A percentile compares a stretch with the other conserved stretches of the same genome.
phyloP scores from a whole-genome alignment of 2,797 vertebrate genomes.

The Enteromius fasciolatus region DNA sequence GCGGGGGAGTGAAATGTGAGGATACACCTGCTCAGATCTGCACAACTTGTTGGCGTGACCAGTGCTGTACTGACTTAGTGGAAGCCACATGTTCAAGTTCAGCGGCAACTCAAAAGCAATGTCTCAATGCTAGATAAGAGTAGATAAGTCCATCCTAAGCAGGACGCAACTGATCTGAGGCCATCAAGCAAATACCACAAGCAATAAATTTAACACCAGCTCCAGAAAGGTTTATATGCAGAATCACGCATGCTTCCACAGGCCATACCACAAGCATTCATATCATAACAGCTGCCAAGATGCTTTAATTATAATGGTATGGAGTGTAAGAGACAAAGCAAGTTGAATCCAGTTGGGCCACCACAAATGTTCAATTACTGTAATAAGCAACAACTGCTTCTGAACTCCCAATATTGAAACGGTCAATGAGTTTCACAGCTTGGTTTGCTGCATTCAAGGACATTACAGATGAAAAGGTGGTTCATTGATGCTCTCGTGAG shows the following conservation, averaged over 20 bases:
- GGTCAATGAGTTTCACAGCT: constrained; percentile 45
- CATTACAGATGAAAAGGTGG: constrained; percentile 23
- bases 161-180: constrained; percentile 37
- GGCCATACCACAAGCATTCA: constrained; percentile 27
- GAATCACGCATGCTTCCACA: constrained; percentile 28
- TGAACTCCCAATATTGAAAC: constrained; percentile 54
- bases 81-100: background rate
- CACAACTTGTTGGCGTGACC: constrained; percentile 7
- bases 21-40: constrained; percentile 19
- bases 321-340: constrained; percentile 13
- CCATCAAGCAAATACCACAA: constrained; percentile 61
- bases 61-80: background rate
- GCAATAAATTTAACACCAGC: constrained; percentile 50
- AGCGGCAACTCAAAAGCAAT: constrained; percentile 26
- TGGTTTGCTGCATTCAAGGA: constrained; percentile 58
- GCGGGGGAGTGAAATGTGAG: background rate
- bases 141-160: constrained; percentile 31
- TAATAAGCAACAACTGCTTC: constrained; percentile 53
- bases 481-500: constrained; percentile 5
- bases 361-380: constrained; percentile 55
- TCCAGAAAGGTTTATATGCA: constrained; percentile 48
- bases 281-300: background rate
- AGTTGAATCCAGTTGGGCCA: constrained; percentile 15
- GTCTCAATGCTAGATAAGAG: constrained; percentile 39
- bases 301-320: constrained; percentile 15